phyloP scores from a whole-genome alignment of 2,888 invertebrate genomes.

The Perdita meconis region DNA sequence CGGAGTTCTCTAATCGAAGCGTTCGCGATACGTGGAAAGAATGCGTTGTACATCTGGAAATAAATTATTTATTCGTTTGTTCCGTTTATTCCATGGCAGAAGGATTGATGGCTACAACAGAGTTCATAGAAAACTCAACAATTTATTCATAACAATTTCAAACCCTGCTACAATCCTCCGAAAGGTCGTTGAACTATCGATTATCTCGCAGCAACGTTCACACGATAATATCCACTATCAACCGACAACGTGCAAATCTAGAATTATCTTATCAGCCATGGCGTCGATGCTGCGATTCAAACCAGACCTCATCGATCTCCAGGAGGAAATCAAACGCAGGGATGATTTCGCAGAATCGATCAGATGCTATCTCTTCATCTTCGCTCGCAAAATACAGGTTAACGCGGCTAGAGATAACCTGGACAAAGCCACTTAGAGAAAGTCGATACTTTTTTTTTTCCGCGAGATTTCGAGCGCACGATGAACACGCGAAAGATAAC shows the following conservation, averaged over 20 bases:
- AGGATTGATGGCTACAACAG: too few species aligned
- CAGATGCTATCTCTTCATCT: slow-evolving; percentile 56
- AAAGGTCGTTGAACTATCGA: background rate
- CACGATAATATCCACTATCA: too few species aligned
- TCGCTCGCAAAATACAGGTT: slow-evolving; percentile 75
- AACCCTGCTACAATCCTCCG: too few species aligned
- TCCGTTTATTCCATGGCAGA: background rate
- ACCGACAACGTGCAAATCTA: background rate
- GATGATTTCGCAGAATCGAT: slow-evolving; percentile 59
- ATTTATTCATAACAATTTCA: too few species aligned
- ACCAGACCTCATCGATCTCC: slow-evolving; percentile 47
- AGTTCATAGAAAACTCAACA: too few species aligned
- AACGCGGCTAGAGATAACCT: slow-evolving; percentile 1
- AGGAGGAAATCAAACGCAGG: slow-evolving; percentile 55
- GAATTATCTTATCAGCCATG: slow-evolving; percentile 45
- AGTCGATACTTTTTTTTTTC: background rate
- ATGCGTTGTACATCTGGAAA: slow-evolving; percentile 10
- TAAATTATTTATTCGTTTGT: slow-evolving; percentile 47
- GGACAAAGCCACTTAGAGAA: background rate
- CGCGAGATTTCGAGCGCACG: background rate
- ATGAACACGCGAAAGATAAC: slow-evolving; percentile 36
- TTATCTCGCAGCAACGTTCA: slow-evolving; percentile 4
- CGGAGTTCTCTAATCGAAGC: slow-evolving; percentile 48
- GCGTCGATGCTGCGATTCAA: slow-evolving; percentile 58
- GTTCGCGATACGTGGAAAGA: too few species aligned